Evolutionary conservation across 37 sponge, comb jelly and placozoan genomes (phyloP).

Genomic region (Cliona cf. orientalis): DNA sequence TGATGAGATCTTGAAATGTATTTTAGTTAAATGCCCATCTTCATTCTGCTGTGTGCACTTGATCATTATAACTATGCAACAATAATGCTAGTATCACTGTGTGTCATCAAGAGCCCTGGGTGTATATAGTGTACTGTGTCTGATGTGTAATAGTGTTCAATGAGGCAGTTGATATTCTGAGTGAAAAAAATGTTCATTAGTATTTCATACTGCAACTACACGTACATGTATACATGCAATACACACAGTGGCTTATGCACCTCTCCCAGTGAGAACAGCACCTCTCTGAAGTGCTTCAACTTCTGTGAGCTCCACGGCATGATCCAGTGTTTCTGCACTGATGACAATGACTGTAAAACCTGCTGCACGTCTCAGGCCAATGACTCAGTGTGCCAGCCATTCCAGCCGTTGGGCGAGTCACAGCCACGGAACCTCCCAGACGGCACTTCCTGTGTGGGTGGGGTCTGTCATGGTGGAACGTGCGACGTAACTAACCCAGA

Average conservation of each 20-base stretch:
- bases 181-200: no score
- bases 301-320: conserved; percentile 25
- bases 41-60: background rate
- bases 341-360: conserved; percentile 4
- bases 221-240: conserved; percentile 23
- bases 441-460: conserved; percentile 49
- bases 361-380: conserved; percentile 1
- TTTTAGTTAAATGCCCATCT: background rate
- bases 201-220: no score
- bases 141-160: no score
- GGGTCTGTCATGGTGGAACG: conserved; percentile 34
- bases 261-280: background rate
- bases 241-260: conserved; percentile 3
- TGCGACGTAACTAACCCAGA: conserved; percentile 38
- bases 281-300: conserved; percentile 19
- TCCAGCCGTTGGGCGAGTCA: background rate
- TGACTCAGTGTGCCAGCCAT: background rate
- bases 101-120: no score
- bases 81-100: background rate
- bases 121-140: no score
- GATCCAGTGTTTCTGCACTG: conserved; percentile 26
- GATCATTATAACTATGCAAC: no score
- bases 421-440: background rate
- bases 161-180: no score
- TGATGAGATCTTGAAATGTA: no score